These are phyloP conservation scores for Hemistola chrysoprasaria DNA, from an alignment of 2,888 invertebrate species.

Conservation along the genomic window DNA sequence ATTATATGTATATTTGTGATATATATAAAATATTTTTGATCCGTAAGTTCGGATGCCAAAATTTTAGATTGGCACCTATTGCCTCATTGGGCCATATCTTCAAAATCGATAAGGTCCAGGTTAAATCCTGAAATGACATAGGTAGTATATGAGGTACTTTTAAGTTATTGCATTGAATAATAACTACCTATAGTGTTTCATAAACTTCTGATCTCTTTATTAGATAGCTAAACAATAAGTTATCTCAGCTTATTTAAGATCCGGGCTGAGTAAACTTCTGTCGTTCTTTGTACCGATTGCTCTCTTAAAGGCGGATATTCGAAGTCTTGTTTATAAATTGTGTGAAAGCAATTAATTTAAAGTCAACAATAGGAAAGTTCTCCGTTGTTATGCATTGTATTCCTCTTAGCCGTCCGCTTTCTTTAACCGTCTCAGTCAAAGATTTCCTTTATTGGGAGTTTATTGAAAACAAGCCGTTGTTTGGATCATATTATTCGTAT, in stretches of 20 bases:
- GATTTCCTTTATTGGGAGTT: conserved; percentile 72
- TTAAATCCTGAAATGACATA: too few species aligned
- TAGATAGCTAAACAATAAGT: conserved; percentile 27
- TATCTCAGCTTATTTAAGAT: conserved; percentile 30
- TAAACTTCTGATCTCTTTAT: conserved; percentile 21
- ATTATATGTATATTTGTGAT: too few species aligned
- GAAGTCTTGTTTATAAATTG: conserved; percentile 58
- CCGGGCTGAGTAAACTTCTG: conserved; percentile 35
- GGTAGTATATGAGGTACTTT: too few species aligned
- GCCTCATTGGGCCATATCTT: too few species aligned
- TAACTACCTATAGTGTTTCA: too few species aligned
- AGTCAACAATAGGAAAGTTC: conserved; percentile 76
- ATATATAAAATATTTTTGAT: too few species aligned
- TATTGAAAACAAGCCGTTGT: conserved; percentile 56
- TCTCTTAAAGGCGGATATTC: conserved; percentile 45
- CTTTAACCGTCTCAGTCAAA: conserved; percentile 67
- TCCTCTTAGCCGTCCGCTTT: conserved; percentile 68
- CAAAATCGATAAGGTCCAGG: too few species aligned
- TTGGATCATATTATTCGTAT: conserved; percentile 43
- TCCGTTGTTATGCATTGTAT: conserved; percentile 72
- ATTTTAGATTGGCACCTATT: too few species aligned
- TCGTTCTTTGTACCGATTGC: conserved; percentile 42
- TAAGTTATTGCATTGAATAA: too few species aligned
- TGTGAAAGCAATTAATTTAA: conserved; percentile 73
- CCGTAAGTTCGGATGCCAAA: too few species aligned